Evolutionary conservation across 2,888 invertebrate genomes (phyloP).

Genomic region (Phorcus lineatus): DNA sequence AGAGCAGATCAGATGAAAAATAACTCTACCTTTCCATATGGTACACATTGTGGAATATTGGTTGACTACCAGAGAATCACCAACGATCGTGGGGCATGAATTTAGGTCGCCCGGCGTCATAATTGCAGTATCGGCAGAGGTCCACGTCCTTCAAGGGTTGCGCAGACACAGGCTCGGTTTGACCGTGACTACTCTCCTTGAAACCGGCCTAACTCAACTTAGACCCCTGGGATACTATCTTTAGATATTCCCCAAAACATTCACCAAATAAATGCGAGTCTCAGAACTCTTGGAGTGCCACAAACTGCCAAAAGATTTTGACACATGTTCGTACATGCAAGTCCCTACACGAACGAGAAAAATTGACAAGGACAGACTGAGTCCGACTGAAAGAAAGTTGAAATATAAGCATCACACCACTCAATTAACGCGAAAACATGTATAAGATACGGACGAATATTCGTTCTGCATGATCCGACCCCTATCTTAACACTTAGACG

Average conservation of each 20-base stretch:
- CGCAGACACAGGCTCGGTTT: conserved; percentile 21
- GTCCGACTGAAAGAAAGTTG: conserved; percentile 21
- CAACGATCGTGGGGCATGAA: conserved; percentile 58
- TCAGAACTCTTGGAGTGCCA: not conserved
- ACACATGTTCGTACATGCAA: conserved; percentile 66
- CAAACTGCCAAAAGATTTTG: conserved; percentile 32
- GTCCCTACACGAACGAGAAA: conserved; percentile 64
- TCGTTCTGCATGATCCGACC: conserved; percentile 40
- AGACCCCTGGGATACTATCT: not conserved
- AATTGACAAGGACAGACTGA: conserved; percentile 27
- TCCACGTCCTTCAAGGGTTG: conserved; percentile 38
- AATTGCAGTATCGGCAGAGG: conserved; percentile 51
- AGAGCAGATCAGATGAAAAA: conserved; percentile 21
- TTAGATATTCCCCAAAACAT: not conserved
- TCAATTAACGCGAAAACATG: conserved; percentile 22
- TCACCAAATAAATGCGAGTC: not conserved
- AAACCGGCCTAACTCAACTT: conserved; percentile 14
- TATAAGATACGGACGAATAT: conserved; percentile 32
- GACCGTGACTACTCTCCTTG: conserved; percentile 28
- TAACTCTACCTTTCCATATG: conserved; percentile 63
- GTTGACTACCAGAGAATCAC: conserved; percentile 59
- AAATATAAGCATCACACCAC: not conserved
- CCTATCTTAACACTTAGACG: conserved; percentile 7
- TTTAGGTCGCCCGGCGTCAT: conserved; percentile 69
- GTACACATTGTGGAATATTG: conserved; percentile 60